Percentiles rank a stretch among this genome's conserved stretches.
Evolutionary conservation across 2,113 vertebrate species (phyloP).

Genomic region (Eolophus roseicapilla): DNA sequence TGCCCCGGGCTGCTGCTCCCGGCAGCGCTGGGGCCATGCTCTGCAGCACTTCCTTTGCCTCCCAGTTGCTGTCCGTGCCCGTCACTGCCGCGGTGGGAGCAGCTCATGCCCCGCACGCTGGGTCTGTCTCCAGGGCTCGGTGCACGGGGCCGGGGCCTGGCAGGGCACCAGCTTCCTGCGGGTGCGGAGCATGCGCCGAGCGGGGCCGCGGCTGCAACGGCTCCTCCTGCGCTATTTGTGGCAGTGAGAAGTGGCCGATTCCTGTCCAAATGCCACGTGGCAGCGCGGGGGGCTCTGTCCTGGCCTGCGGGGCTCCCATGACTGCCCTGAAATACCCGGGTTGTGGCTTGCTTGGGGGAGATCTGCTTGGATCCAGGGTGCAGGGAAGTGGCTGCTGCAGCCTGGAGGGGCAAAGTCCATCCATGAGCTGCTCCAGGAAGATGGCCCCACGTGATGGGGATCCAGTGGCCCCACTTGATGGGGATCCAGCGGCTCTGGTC

Average conservation of each 20-base stretch:
- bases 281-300: not conserved
- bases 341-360: not conserved
- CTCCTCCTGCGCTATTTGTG: not conserved
- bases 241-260: not conserved
- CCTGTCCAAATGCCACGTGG: rapidly evolving
- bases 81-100: not conserved
- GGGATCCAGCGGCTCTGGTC: not conserved
- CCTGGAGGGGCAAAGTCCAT: rapidly evolving
- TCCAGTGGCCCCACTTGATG: too few relatives aligned
- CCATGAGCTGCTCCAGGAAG: rapidly evolving
- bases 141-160: not conserved
- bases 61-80: rapidly evolving
- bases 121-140: not conserved
- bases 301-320: not conserved
- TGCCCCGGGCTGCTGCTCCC: not conserved
- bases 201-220: not conserved
- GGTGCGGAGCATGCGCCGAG: not conserved
- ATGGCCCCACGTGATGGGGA: too few relatives aligned
- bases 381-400: not conserved
- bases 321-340: not conserved
- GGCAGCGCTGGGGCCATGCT: not conserved
- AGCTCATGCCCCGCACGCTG: not conserved
- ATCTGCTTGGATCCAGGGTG: not conserved
- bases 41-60: not conserved
- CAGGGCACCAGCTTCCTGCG: not conserved